These are phyloP conservation scores for Zonitis immaculata DNA, from an alignment of 2,888 invertebrate genomes.

Conservation along the genomic window DNA sequence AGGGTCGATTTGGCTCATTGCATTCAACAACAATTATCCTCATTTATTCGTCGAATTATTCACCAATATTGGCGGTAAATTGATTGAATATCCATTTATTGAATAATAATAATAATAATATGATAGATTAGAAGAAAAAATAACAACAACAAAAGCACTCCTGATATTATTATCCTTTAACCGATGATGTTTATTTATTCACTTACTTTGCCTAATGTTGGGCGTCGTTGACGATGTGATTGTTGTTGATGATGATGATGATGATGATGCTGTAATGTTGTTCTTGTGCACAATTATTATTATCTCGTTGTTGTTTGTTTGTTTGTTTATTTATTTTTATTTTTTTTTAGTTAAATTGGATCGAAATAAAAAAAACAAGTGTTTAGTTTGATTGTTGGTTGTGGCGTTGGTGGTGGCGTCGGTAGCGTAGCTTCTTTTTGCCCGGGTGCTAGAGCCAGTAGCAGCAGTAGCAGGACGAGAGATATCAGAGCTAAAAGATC, in stretches of 20 bases:
- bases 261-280: background rate
- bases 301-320: background rate
- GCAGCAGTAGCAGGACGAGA: constrained; percentile 35
- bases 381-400: constrained; percentile 33
- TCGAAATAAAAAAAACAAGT: background rate
- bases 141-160: background rate
- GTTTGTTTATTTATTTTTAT: no score
- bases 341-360: no score
- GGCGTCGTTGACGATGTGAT: background rate
- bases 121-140: no score
- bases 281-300: background rate
- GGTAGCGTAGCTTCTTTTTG: constrained; percentile 28
- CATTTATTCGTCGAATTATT: background rate
- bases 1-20: background rate
- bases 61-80: background rate
- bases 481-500: constrained; percentile 28
- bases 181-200: background rate
- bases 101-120: background rate
- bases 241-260: background rate
- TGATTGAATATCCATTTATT: background rate
- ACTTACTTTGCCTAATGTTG: background rate
- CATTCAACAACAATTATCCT: background rate
- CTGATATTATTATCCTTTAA: background rate
- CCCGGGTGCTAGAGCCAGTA: constrained; percentile 38
- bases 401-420: constrained; percentile 45